Evolutionary conservation across 2,888 invertebrate genomes (phyloP).

Genomic region (Drosophila rubida): DNA sequence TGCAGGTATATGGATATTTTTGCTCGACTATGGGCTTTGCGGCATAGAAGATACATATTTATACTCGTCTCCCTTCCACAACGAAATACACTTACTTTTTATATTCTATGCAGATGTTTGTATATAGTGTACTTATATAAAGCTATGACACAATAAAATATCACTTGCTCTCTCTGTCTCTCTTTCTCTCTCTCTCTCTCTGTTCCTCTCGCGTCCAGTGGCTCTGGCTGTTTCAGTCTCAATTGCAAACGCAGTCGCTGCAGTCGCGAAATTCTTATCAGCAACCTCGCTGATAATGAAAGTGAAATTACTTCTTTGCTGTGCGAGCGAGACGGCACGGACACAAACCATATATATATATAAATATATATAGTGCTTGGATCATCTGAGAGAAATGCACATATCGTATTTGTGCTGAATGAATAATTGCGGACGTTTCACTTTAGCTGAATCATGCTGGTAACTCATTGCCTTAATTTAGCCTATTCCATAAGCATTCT

Average conservation of each 20-base stretch:
- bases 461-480: neutral
- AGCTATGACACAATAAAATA: slow-evolving; percentile 67
- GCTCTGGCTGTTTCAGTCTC: slow-evolving; percentile 4
- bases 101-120: slow-evolving; percentile 7
- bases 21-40: slow-evolving; percentile 19
- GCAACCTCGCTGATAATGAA: slow-evolving; percentile 71
- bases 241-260: slow-evolving; percentile 65
- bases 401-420: neutral
- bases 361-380: neutral
- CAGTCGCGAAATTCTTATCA: slow-evolving; percentile 67
- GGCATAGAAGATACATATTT: slow-evolving; percentile 20
- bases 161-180: slow-evolving; percentile 29
- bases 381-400: slow-evolving; percentile 31
- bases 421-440: neutral
- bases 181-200: neutral
- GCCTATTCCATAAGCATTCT: neutral
- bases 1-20: neutral
- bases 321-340: slow-evolving; percentile 20
- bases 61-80: neutral
- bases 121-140: slow-evolving; percentile 31
- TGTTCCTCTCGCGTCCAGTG: too few species aligned
- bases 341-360: neutral
- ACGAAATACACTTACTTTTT: neutral
- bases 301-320: slow-evolving; percentile 56
- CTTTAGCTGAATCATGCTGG: neutral